A percentile compares a stretch with the other conserved stretches of the same genome.
Conservation (phyloP, 1,140 invertebrate species). For the Drosophila aff. region DNA sequence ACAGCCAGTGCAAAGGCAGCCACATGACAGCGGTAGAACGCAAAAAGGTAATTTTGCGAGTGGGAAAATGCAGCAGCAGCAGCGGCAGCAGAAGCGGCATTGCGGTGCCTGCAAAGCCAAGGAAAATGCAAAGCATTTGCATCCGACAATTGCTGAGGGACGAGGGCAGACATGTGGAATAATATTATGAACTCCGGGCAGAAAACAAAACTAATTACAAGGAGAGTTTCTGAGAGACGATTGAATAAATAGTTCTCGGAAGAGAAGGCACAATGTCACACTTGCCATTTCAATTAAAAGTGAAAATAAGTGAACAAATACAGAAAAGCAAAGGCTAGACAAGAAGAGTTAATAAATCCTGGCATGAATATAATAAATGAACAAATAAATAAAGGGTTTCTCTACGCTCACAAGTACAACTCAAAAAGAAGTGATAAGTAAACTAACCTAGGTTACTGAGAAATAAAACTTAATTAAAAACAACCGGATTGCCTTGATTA, state of each 20-base stretch:
- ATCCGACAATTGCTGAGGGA: slow-evolving; percentile 52
- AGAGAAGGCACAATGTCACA: slow-evolving; percentile 2
- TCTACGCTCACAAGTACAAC: too few relatives aligned
- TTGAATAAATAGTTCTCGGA: not conserved
- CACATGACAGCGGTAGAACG: slow-evolving; percentile 75
- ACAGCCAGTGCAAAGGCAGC: slow-evolving; percentile 51
- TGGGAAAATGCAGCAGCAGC: slow-evolving; percentile 54
- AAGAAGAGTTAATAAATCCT: not conserved
- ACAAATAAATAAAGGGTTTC: slow-evolving; percentile 6
- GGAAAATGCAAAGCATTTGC: slow-evolving; percentile 55
- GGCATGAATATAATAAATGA: slow-evolving; percentile 17
- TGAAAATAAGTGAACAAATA: slow-evolving; percentile 7
- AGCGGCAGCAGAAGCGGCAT: slow-evolving; percentile 41
- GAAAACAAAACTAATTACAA: slow-evolving; percentile 36
- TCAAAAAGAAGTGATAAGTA: not conserved
- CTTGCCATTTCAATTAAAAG: slow-evolving; percentile 16
- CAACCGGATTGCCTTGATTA: not conserved
- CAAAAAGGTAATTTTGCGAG: slow-evolving; percentile 78
- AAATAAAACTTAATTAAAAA: slow-evolving; percentile 5
- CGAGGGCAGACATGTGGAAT: slow-evolving; percentile 30
- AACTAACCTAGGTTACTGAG: not conserved
- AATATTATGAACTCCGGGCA: slow-evolving; percentile 33
- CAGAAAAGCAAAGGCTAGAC: not conserved
- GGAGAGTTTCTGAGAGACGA: not conserved
- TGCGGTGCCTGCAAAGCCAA: slow-evolving; percentile 40